Percentiles rank a stretch among this genome's conserved stretches.
Evolutionary conservation across 2,888 invertebrate genomes (phyloP).

Genomic region (Phyllotreta cruciferae): DNA sequence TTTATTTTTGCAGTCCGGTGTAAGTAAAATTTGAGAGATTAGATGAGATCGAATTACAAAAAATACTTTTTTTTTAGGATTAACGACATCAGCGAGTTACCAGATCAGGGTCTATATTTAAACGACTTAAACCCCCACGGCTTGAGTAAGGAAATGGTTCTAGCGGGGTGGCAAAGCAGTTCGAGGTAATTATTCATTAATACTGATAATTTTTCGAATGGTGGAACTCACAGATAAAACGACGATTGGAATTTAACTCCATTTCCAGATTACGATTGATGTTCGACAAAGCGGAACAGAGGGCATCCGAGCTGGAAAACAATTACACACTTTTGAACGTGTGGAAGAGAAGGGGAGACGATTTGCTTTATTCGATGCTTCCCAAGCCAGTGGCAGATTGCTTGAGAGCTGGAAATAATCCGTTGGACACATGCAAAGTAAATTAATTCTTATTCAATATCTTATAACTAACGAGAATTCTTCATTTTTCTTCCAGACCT

Average conservation of each 20-base stretch:
- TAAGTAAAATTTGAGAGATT: conserved; percentile 62
- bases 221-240: no score
- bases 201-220: not conserved
- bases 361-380: conserved; percentile 90
- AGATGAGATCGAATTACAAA: not conserved
- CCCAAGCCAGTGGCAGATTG: conserved; percentile 85
- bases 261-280: conserved; percentile 72
- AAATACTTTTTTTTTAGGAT: conserved; percentile 66
- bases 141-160: conserved; percentile 80
- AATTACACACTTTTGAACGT: conserved; percentile 79
- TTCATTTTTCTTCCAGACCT: conserved; percentile 65
- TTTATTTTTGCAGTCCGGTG: conserved; percentile 89
- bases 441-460: conserved; percentile 11
- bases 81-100: conserved; percentile 83
- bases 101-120: conserved; percentile 78
- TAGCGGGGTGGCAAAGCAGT: conserved; percentile 86
- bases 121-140: conserved; percentile 89
- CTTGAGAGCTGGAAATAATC: conserved; percentile 76
- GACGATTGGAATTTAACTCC: not conserved
- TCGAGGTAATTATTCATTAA: conserved; percentile 63
- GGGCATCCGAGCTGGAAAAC: conserved; percentile 79
- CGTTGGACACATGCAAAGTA: conserved; percentile 82
- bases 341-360: conserved; percentile 87
- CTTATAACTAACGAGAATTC: not conserved
- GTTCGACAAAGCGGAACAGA: conserved; percentile 82